Evolutionary conservation across 1,140 invertebrate genomes (phyloP).

Genomic region (Stegodyphus mimosarum): DNA sequence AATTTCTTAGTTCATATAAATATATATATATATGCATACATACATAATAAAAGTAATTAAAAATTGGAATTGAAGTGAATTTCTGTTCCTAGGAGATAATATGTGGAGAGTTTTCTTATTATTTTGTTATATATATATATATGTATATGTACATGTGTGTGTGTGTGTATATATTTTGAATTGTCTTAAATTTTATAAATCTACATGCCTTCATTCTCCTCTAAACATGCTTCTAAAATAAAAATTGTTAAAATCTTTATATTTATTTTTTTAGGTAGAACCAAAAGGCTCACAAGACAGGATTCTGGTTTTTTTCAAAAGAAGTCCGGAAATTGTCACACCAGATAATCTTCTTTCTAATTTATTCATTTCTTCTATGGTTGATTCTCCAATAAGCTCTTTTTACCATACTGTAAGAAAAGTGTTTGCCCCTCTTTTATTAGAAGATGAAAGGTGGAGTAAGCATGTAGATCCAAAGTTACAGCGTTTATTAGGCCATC

Average conservation of each 20-base stretch:
- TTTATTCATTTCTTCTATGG: conserved; percentile 72
- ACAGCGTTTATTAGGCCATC: conserved; percentile 70
- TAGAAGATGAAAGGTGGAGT: conserved; percentile 72
- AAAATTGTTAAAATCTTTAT: not conserved
- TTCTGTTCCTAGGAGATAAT: too few relatives aligned
- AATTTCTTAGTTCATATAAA: too few relatives aligned
- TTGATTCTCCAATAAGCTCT: conserved; percentile 72
- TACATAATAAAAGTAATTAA: too few relatives aligned
- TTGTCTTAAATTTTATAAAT: not conserved
- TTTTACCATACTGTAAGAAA: conserved; percentile 73
- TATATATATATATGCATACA: too few relatives aligned
- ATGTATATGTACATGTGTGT: too few relatives aligned
- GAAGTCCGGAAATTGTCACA: conserved; percentile 71
- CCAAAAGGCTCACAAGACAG: conserved; percentile 66
- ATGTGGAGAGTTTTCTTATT: too few relatives aligned
- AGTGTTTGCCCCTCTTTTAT: conserved; percentile 69
- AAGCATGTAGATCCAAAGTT: conserved; percentile 71
- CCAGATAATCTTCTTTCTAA: conserved; percentile 71
- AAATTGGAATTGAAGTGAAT: too few relatives aligned
- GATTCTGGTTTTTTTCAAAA: conserved; percentile 73
- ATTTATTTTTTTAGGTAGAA: conserved; percentile 65
- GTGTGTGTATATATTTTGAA: not conserved
- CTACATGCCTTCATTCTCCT: not conserved
- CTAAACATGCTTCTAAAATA: not conserved
- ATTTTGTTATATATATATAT: too few relatives aligned